These are phyloP conservation scores for Dendroctonus valens DNA, from an alignment of 1,140 invertebrate species.

Conservation along the genomic window DNA sequence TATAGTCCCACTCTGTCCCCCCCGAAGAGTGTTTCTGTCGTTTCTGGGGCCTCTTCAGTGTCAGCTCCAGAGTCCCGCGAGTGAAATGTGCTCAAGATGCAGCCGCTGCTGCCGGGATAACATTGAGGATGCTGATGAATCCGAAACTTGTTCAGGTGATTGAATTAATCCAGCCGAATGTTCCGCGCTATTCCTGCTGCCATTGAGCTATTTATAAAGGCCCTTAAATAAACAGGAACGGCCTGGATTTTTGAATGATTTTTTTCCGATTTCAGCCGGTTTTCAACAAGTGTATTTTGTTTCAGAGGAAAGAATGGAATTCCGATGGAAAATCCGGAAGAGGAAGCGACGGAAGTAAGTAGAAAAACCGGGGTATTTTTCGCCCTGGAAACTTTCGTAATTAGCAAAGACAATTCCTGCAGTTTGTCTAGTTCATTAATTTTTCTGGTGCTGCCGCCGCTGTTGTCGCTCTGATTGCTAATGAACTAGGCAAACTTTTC, in stretches of 20 bases:
- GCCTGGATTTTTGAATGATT: too few relatives aligned
- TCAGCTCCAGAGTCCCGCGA: slow-evolving; percentile 19
- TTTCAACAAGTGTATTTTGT: slow-evolving; percentile 35
- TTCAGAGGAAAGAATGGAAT: slow-evolving; percentile 55
- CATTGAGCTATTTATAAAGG: too few relatives aligned
- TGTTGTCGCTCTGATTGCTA: too few relatives aligned
- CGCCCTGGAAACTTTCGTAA: too few relatives aligned
- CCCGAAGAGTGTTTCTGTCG: slow-evolving; percentile 20
- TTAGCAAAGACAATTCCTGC: too few relatives aligned
- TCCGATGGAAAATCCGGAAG: slow-evolving; percentile 51
- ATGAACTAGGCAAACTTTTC: too few relatives aligned
- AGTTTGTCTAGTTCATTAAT: too few relatives aligned
- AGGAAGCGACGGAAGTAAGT: slow-evolving; percentile 51
- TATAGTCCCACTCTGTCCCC: slow-evolving; percentile 17
- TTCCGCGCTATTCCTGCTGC: too few relatives aligned
- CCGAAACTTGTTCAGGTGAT: slow-evolving; percentile 44
- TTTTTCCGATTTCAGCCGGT: too few relatives aligned
- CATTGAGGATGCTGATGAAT: slow-evolving; percentile 44
- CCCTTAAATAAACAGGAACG: too few relatives aligned
- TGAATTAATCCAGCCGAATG: neutral
- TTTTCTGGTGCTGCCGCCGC: too few relatives aligned
- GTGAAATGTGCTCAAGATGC: slow-evolving; percentile 48
- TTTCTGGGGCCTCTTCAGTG: slow-evolving; percentile 16
- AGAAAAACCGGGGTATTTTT: neutral
- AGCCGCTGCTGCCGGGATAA: slow-evolving; percentile 46